phyloP scores from a whole-genome alignment of 2,113 vertebrate genomes.

The Plecturocebus donacophilus region DNA sequence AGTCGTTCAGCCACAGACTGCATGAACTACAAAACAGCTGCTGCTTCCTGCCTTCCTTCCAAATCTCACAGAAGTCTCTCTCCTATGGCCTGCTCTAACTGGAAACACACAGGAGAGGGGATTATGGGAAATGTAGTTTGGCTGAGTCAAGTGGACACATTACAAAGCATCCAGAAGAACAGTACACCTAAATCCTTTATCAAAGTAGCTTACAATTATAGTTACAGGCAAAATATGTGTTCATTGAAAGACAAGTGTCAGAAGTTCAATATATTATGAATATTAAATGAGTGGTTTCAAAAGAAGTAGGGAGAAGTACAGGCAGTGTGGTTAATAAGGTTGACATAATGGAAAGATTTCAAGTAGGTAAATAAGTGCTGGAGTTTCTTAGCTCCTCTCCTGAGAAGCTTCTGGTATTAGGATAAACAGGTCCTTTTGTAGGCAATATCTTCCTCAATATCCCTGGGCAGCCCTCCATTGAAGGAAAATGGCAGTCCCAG shows the following conservation, averaged over 20 bases:
- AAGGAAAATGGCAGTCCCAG: background rate
- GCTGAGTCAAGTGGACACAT: background rate
- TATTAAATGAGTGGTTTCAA: constrained; percentile 27
- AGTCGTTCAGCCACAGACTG: background rate
- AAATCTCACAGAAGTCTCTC: background rate
- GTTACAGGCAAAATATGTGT: background rate
- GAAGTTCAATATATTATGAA: constrained; percentile 42
- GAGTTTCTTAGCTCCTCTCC: background rate
- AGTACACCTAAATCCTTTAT: background rate
- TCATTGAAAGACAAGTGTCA: constrained; percentile 33
- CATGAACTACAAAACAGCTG: background rate
- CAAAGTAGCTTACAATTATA: constrained; percentile 6
- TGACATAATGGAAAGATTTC: background rate
- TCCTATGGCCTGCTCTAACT: background rate
- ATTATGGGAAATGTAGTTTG: background rate
- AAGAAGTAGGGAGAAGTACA: background rate
- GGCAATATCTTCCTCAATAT: background rate
- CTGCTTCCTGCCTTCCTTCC: background rate
- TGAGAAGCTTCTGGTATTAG: background rate
- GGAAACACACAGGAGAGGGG: background rate
- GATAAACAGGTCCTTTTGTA: background rate
- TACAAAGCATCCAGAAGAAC: background rate
- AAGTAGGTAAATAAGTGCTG: background rate
- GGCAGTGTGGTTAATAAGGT: background rate
- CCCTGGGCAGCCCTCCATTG: background rate